Evolutionary conservation across 2,888 invertebrate species (phyloP), one percentile per base, ranked within the genome.

Genomic region (Allygus modestus): DNA sequence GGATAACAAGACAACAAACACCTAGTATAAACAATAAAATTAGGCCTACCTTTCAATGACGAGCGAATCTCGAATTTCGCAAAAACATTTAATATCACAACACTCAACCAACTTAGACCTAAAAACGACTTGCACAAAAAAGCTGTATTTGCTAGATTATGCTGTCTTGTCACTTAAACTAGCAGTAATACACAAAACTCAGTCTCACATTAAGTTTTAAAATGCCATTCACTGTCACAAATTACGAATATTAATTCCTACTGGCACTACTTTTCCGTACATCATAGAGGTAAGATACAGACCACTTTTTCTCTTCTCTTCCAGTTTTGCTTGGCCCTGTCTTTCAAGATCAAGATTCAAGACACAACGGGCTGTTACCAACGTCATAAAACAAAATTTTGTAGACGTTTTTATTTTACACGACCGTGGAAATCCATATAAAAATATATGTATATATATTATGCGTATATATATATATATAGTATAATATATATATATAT

Each of bases 321-420:
- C 51, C 51, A 15, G 15, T 5, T 12, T 51, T 51, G 51, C 51
- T 11, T 51, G 17, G 1, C 51, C n/a, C 51, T 51, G 20, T 23
- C 58, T 23, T 58, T 23, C 2, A 65, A 65, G 65, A 65, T 65
- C 28, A 31, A 65, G 65, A 65, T 65, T 65, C 28, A 65, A 65
- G 65, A 65, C 28, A 4, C 65, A n/a, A 26, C 20, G 28, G 12
- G 65, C 17, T 65, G 15, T 65, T 65, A 65, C 65, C 65, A 65
- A 65, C 65, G 5, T 12, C 12, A 0, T 31, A 31, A 31, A 65
- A 11, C 31, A 28, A 65, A 65, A 65, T 20, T 65, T 65, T 12
- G 2, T 23, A 23, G n/a, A 23, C 20, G 1, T 4, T 46, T 17
- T 17, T 46, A 46, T 12, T 17, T 17, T 17, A 46, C 46, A 7